Evolutionary conservation across 2,113 vertebrate genomes (phyloP), one percentile per base, ranked within the genome.

Genomic region (Eretmodus cyanostictus): DNA sequence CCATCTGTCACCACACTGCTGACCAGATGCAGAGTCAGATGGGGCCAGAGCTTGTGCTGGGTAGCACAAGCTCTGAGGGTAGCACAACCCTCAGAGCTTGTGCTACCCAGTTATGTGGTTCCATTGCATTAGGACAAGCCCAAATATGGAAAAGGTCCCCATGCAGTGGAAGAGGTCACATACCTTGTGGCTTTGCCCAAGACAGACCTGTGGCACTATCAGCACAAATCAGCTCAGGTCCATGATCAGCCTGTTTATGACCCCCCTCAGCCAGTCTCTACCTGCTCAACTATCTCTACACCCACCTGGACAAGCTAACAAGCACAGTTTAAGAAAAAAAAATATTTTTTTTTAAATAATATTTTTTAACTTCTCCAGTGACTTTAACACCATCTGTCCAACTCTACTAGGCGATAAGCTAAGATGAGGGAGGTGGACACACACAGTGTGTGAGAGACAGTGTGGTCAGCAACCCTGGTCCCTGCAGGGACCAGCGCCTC

Each of bases 91-190:
- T 38, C 61, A 36, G 9, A 66, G 61, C 9, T 36, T 5, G 17
- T 0, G 10, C 31, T n/a, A n/a, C 17, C 31, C 17, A 38, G 31
- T 0, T 38, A 36, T 5, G 31, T 66, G 31, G 31, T 12, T 13
- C 10, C 61, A 2, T 66, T 3, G 31, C 17, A 66, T 66, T n/a
- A 8, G 17, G 17, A 66, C 17, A 3, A 66, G 61, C 6, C 61
- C 1, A 4, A 38, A 66, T n/a, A 19, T 66, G 31, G 4, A 0
- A 66, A 0, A 12, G 17, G 17, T 63, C 29, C 57, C 29, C 13
- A 31, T n/a, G 9, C 61, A n/a, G 31, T n/a, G 31, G 57, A 10
- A 36, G 31, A 63, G 59, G 31, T 63, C 29, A 11, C 59, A 61
- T 17, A 63, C 31, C 59, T 61, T 31, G 57, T 31, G 27, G 27